Percentiles rank a stretch among this genome's conserved stretches.
Evolutionary conservation across 2,888 invertebrate genomes (phyloP).

Genomic region (Pammene fasciana): DNA sequence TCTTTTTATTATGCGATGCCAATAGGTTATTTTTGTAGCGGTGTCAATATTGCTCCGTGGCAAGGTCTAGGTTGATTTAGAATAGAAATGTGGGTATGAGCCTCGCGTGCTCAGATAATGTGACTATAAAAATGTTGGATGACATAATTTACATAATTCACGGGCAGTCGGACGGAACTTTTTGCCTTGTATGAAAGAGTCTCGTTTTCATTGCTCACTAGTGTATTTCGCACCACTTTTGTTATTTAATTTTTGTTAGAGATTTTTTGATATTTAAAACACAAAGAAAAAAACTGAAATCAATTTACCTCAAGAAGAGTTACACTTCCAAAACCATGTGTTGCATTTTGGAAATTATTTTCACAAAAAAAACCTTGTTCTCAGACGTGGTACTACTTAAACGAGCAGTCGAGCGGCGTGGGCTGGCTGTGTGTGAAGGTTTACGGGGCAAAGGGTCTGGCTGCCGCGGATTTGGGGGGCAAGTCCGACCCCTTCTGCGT

Average conservation of each 20-base stretch:
- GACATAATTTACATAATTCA: neutral
- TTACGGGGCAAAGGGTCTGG: constrained; percentile 91
- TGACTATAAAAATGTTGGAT: neutral
- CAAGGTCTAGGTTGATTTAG: constrained; percentile 28
- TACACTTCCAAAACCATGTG: too few species aligned
- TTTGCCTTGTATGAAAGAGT: too few species aligned
- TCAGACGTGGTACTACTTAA: constrained; percentile 85
- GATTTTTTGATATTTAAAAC: too few species aligned
- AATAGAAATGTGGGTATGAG: constrained; percentile 13
- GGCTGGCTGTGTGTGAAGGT: constrained; percentile 98
- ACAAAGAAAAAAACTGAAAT: too few species aligned
- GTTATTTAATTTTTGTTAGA: too few species aligned
- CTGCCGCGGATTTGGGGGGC: constrained; percentile 97
- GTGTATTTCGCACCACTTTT: too few species aligned
- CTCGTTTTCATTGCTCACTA: too few species aligned
- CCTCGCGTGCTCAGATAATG: neutral
- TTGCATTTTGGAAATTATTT: neutral
- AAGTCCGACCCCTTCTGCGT: constrained; percentile 99
- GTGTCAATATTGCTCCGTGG: constrained; percentile 12
- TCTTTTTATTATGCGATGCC: constrained; percentile 28
- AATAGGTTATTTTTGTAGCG: constrained; percentile 13
- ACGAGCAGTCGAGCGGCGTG: constrained; percentile 87
- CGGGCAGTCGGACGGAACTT: too few species aligned
- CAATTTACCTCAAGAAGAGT: too few species aligned
- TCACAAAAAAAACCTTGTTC: constrained; percentile 10